These are phyloP conservation scores for Phymastichus coffea DNA, from an alignment of 1,140 invertebrate genomes.

Conservation along the genomic window DNA sequence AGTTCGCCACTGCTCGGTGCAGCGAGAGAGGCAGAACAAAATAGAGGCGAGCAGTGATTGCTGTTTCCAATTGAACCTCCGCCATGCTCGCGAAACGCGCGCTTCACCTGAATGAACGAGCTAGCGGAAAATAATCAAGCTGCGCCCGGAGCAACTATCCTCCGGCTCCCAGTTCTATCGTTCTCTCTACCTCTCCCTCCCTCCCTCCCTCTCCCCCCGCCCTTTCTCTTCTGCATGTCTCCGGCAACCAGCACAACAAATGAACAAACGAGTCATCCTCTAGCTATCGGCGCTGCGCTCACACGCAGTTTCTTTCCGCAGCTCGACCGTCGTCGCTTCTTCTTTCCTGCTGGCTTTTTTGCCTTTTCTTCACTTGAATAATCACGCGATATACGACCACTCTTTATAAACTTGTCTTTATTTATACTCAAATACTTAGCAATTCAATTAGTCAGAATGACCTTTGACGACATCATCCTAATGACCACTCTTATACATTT, in stretches of 20 bases:
- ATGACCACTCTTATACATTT: too few species aligned
- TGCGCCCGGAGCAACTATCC: slow-evolving; percentile 53
- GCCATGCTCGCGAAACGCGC: slow-evolving; percentile 39
- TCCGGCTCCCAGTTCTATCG: not conserved
- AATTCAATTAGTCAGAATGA: too few species aligned
- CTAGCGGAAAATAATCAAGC: slow-evolving; percentile 59
- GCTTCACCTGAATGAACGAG: slow-evolving; percentile 57
- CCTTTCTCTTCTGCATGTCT: slow-evolving; percentile 37
- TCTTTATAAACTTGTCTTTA: too few species aligned
- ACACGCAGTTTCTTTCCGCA: not conserved
- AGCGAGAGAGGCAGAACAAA: slow-evolving; percentile 50
- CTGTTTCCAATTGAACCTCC: slow-evolving; percentile 58
- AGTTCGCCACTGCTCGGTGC: slow-evolving; percentile 46
- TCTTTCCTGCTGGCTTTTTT: not conserved
- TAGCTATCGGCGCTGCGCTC: slow-evolving; percentile 22
- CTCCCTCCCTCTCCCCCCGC: too few species aligned
- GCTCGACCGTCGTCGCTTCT: slow-evolving; percentile 1
- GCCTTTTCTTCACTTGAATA: too few species aligned
- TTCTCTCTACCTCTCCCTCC: not conserved
- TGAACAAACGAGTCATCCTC: slow-evolving; percentile 24
- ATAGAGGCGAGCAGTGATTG: slow-evolving; percentile 59
- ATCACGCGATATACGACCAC: too few species aligned
- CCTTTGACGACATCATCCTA: too few species aligned
- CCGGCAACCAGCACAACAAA: slow-evolving; percentile 6
- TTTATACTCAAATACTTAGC: too few species aligned